These are phyloP conservation scores for Nettapus auritus DNA, from an alignment of 2,113 vertebrate species.

Conservation along the genomic window DNA sequence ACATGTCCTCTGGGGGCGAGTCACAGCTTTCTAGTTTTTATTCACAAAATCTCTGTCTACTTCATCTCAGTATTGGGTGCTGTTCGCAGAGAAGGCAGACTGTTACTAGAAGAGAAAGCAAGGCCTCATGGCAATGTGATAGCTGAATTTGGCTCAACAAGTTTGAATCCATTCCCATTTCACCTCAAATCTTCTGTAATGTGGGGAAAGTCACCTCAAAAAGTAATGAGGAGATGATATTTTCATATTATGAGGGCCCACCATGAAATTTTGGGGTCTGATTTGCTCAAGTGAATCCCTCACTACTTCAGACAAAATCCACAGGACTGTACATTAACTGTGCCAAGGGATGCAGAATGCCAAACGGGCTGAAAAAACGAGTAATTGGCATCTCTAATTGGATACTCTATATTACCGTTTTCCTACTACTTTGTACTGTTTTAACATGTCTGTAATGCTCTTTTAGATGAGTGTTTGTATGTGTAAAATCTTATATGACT, in stretches of 20 bases:
- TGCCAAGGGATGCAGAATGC: background rate
- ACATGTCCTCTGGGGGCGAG: background rate
- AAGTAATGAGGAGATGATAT: background rate
- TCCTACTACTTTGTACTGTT: background rate
- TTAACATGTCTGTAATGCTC: background rate
- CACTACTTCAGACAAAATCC: background rate
- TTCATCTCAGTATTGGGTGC: background rate
- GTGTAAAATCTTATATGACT: background rate
- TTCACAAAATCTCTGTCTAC: background rate
- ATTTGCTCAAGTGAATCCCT: background rate
- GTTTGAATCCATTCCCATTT: background rate
- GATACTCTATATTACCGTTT: background rate
- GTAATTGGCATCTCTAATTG: background rate
- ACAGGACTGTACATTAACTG: background rate
- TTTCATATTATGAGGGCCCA: background rate
- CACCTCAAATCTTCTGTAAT: background rate
- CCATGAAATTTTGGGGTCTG: background rate
- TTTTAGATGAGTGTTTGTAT: background rate
- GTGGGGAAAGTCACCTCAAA: background rate
- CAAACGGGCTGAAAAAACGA: background rate
- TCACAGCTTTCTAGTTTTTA: background rate
- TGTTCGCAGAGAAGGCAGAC: background rate
- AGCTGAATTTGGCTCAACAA: background rate
- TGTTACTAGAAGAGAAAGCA: background rate
- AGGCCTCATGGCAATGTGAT: rapidly evolving